Percentiles rank a stretch among this genome's conserved stretches.
Conservation (phyloP, 2,113 vertebrate genomes). For the Meleagris gallopavo region DNA sequence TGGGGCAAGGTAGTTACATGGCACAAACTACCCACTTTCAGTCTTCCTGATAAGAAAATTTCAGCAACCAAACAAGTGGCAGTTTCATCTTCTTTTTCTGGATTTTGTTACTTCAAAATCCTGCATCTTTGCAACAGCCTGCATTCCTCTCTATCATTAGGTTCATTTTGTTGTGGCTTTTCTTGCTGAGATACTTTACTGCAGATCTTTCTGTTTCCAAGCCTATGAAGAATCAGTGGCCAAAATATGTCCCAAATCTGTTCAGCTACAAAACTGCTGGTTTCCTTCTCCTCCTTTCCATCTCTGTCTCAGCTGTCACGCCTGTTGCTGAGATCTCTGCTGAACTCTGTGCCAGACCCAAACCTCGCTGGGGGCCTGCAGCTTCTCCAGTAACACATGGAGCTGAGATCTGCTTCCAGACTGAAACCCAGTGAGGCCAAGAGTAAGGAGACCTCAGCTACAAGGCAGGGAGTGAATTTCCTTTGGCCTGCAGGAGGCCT, state of each 20-base stretch:
- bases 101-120: not conserved
- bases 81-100: not conserved
- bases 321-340: not conserved
- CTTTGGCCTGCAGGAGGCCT: not conserved
- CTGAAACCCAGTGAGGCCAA: not conserved
- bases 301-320: not conserved
- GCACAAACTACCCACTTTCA: not conserved
- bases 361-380: not conserved
- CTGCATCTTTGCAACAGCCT: not conserved
- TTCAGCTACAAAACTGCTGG: not conserved
- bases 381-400: not conserved
- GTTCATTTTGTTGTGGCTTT: slow-evolving; percentile 38
- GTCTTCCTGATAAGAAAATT: not conserved
- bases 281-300: not conserved
- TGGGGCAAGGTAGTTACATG: not conserved
- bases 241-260: slow-evolving; percentile 33
- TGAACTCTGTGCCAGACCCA: not conserved
- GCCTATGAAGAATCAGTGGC: not conserved
- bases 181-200: slow-evolving; percentile 15
- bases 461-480: not conserved
- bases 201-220: not conserved
- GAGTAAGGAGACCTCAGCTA: not conserved
- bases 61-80: not conserved
- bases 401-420: slow-evolving; percentile 2
- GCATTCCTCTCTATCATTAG: not conserved